phyloP scores from a whole-genome alignment of 2,888 invertebrate genomes.

The Ephialtes manifestator region DNA sequence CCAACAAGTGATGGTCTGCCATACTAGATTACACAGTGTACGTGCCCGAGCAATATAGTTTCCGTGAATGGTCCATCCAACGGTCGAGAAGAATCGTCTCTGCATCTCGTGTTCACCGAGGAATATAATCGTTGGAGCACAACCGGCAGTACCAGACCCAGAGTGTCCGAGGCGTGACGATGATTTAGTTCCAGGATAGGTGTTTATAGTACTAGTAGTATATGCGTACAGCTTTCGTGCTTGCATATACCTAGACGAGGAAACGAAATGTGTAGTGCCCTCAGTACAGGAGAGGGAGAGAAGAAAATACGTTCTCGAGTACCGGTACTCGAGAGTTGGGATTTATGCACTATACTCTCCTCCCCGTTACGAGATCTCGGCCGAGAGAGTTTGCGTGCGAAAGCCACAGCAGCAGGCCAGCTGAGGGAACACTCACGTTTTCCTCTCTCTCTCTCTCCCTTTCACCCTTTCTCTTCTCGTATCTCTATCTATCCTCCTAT shows the following conservation, averaged over 20 bases:
- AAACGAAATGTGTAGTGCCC: background rate
- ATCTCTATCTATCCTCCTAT: constrained; percentile 6
- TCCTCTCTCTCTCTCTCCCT: constrained; percentile 37
- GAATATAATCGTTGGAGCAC: constrained; percentile 51
- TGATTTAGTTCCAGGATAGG: constrained; percentile 65
- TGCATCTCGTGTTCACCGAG: constrained; percentile 52
- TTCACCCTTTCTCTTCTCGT: background rate
- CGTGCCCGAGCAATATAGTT: background rate
- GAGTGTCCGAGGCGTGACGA: constrained; percentile 66
- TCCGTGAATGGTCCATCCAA: constrained; percentile 10
- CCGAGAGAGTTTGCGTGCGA: constrained; percentile 65
- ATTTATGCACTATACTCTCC: constrained; percentile 65
- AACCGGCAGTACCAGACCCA: constrained; percentile 6
- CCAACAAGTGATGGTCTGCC: background rate
- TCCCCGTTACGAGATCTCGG: constrained; percentile 49
- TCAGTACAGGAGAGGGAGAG: background rate
- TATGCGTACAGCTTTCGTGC: constrained; percentile 15
- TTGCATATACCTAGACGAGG: background rate
- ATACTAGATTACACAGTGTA: background rate
- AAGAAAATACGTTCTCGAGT: constrained; percentile 52
- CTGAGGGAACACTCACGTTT: constrained; percentile 58
- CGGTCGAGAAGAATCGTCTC: constrained; percentile 43
- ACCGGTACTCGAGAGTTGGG: constrained; percentile 65
- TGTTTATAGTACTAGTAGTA: constrained; percentile 58
- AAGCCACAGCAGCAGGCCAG: constrained; percentile 65